These are phyloP conservation scores for Podiceps cristatus DNA, from an alignment of 2,113 vertebrate genomes.

Conservation along the genomic window DNA sequence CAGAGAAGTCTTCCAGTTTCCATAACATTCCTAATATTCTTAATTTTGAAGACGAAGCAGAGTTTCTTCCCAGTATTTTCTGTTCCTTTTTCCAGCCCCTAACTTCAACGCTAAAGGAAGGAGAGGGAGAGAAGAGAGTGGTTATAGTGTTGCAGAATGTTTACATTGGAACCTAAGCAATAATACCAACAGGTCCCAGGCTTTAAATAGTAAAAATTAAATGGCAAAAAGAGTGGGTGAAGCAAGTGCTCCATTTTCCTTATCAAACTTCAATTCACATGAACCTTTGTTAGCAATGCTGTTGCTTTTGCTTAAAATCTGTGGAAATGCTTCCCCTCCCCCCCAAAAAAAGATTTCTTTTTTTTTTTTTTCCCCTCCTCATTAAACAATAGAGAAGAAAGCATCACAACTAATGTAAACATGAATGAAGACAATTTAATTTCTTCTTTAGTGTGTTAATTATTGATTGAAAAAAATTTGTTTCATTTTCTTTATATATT, in stretches of 20 bases:
- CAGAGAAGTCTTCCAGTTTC: slow-evolving; percentile 32
- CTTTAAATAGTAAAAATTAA: neutral
- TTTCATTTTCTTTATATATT: neutral
- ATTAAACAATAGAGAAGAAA: neutral
- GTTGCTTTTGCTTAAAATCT: neutral
- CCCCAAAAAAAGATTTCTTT: neutral
- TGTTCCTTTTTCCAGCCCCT: neutral
- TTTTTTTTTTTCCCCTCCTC: too few relatives aligned
- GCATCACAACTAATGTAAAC: neutral
- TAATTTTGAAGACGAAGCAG: slow-evolving; percentile 38
- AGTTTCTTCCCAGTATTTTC: slow-evolving; percentile 32
- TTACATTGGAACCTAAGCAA: neutral
- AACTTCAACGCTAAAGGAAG: neutral
- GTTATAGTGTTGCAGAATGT: neutral
- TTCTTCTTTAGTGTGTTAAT: neutral
- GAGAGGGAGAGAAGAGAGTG: neutral
- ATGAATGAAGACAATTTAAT: neutral
- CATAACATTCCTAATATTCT: slow-evolving; percentile 22
- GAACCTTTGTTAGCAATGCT: neutral
- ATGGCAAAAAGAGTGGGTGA: neutral
- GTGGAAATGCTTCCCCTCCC: neutral
- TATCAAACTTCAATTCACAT: neutral
- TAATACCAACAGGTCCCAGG: neutral
- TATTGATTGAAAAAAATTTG: neutral
- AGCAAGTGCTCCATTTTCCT: neutral